Evolutionary conservation across 2,888 invertebrate genomes (phyloP).

Genomic region (Eupeodes latifasciatus): DNA sequence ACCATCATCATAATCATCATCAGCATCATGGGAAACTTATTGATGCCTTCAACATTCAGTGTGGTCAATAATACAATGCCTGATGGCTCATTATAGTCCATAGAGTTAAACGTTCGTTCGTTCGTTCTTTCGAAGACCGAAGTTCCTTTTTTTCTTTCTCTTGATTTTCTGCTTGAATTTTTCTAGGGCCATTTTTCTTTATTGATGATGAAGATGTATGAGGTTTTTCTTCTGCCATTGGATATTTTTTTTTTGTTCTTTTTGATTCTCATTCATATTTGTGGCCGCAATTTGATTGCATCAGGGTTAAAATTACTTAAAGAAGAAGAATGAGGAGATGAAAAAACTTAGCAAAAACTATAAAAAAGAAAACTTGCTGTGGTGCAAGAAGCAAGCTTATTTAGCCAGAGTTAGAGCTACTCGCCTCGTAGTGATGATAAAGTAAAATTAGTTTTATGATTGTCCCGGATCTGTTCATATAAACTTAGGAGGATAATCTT

Average conservation of each 20-base stretch:
- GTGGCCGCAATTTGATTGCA: conserved; percentile 7
- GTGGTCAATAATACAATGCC: conserved; percentile 18
- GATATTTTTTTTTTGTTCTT: neutral
- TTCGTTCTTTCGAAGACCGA: neutral
- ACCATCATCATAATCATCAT: neutral
- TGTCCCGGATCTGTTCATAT: neutral
- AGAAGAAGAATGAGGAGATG: neutral
- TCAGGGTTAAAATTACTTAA: neutral
- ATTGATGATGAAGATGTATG: conserved; percentile 13
- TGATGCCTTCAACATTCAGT: conserved; percentile 31
- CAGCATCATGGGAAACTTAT: conserved; percentile 51
- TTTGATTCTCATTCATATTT: conserved; percentile 3
- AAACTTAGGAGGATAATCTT: neutral
- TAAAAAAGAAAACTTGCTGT: neutral
- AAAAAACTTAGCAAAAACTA: neutral
- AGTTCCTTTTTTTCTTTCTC: conserved; percentile 1
- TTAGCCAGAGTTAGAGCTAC: neutral
- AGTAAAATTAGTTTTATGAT: conserved; percentile 1
- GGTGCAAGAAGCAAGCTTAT: neutral
- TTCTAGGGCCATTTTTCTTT: neutral
- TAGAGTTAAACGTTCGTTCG: conserved; percentile 60
- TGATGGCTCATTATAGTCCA: conserved; percentile 61
- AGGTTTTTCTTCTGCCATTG: neutral
- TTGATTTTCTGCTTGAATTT: neutral
- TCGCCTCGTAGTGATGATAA: neutral